Base-by-base conservation (phyloP, 2,113 vertebrate species). In the Hoplias malabaricus region DNA sequence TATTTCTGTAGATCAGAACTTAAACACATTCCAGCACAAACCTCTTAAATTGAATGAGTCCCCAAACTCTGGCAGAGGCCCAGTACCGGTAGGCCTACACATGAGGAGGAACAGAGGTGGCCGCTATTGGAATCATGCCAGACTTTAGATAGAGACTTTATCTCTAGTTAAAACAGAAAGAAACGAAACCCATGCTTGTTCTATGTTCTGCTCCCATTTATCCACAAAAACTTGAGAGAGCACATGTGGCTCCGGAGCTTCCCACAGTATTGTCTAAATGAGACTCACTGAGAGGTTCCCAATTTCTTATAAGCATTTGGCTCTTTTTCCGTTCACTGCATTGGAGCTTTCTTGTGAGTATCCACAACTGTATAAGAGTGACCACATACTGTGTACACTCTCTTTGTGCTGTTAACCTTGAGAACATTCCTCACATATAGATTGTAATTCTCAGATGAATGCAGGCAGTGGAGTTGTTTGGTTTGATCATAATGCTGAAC, bases 131-230 rank as follows among this genome's bases (percentile, higher is more conserved):
- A 88, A 16, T 13, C 12, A 42, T 11, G 90, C 89, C 91, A 79
- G 75, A 89, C 85, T 89, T 88, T 89, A 90, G 87, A 86, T 89
- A 89, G 88, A 82, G 86, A 87, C 88, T 88, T 93, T 90, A 92
- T 89, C n/a, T n/a, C n/a, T n/a, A n/a, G n/a, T n/a, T 16, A 33
- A 5, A 89, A 80, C 86, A 85, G 85, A 86, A 87, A 86, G 84
- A 83, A 65, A 88, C 89, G n/a, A n/a, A n/a, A n/a, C n/a, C n/a
- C n/a, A n/a, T n/a, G n/a, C 89, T 92, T 91, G 90, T 87, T 86
- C 23, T 21, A 21, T 31, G 50, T 21, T 62, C 54, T 8, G 33
- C 65, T 66, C 14, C 29, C 42, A 61, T 75, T 75, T 33, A 73
- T 87, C 80, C 80, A 61, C 82, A 85, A 88, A 88, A 91, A 90